Evolutionary conservation across 2,888 invertebrate species (phyloP), one percentile per base, ranked within the genome.

Genomic region (Lagria hirta): DNA sequence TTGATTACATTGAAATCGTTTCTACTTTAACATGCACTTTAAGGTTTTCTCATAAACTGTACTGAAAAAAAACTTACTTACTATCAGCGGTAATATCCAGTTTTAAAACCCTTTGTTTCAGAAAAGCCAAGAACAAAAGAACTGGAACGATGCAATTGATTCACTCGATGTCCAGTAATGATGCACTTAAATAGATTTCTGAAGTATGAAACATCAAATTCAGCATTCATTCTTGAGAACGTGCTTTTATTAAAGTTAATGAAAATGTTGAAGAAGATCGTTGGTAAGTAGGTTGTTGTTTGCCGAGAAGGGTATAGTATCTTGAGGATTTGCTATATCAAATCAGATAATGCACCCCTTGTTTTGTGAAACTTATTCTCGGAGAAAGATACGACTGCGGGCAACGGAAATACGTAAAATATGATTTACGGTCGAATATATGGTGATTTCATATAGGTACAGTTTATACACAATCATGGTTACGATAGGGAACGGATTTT

Each of bases 321-420:
- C 42, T 22, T 43, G 35, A 34, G 29, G 42, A 36, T 45, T 40
- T 42, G 33, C 41, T 32, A 42, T 43, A 48, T 51, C 37, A 38
- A 38, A 58, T 54, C 51, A 48, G 52, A 60, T 58, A 60, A 51
- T 51, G 49, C 55, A 57, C 49, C 52, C 58, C 58, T 60, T 60
- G 62, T 62, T 63, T 61, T 59, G 52, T 45, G 47, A 51, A 58
- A 62, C 54, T 55, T 64, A 58, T 58, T 55, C 45, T 43, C 17
- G 45, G n/a, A n/a, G n/a, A n/a, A n/a, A 36, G 43, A 42, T 40
- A 46, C 32, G 44, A 55, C 60, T 54, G 48, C 43, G 58, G 60
- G 57, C 57, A 62, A 56, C 60, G 61, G 63, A 61, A 61, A 60
- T 62, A 61, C 62, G 62, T 62, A 64, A 65, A 63, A 65, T 58